phyloP scores from a whole-genome alignment of 2,888 invertebrate species.

The Diarsia rubi region DNA sequence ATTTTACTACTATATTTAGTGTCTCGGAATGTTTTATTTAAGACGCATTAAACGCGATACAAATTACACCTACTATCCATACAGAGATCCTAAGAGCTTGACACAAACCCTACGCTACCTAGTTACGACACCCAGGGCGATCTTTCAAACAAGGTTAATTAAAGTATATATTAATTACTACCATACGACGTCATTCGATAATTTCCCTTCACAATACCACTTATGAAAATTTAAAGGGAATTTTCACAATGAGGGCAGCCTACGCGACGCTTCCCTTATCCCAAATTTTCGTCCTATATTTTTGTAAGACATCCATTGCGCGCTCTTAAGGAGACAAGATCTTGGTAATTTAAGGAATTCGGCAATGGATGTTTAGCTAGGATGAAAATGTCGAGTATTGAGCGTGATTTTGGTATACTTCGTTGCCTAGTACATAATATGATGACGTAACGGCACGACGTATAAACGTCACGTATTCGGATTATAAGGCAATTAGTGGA shows the following conservation, averaged over 20 bases:
- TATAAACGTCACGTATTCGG: constrained; percentile 80
- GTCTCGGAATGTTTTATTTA: neutral
- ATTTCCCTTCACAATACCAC: constrained; percentile 56
- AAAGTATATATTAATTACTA: constrained; percentile 27
- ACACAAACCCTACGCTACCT: constrained; percentile 6
- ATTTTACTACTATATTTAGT: neutral
- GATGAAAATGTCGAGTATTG: constrained; percentile 11
- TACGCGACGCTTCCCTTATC: neutral
- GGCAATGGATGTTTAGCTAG: constrained; percentile 9
- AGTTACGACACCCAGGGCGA: constrained; percentile 15
- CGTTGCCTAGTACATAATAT: constrained; percentile 43
- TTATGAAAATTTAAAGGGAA: constrained; percentile 55
- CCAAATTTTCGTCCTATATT: neutral
- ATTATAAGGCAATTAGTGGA: constrained; percentile 82
- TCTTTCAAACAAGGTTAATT: constrained; percentile 21
- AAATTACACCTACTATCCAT: neutral
- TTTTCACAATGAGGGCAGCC: constrained; percentile 51
- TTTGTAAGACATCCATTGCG: constrained; percentile 14
- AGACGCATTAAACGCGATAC: neutral
- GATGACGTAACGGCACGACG: constrained; percentile 75
- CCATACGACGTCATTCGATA: constrained; percentile 48
- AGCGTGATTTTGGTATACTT: constrained; percentile 3
- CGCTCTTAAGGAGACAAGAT: neutral
- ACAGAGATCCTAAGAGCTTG: neutral
- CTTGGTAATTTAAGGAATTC: neutral